Percentiles rank a stretch among this genome's conserved stretches.
phyloP scores from a whole-genome alignment of 2,888 invertebrate genomes.

The Drosophila quinaria region DNA sequence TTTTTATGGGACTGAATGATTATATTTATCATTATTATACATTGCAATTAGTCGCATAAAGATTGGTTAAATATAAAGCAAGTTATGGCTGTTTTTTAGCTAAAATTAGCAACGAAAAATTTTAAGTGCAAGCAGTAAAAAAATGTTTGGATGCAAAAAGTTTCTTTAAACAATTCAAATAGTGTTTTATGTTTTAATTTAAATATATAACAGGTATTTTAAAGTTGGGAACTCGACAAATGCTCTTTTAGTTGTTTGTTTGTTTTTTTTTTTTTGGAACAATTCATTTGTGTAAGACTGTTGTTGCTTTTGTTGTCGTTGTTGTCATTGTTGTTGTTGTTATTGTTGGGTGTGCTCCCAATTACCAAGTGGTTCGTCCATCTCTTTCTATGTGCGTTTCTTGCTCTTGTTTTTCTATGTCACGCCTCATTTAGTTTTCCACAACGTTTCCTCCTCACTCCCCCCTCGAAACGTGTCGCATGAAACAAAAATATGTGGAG shows the following conservation, averaged over 20 bases:
- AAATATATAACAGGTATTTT: background rate
- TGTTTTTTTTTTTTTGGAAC: conserved; percentile 24
- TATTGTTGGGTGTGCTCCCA: conserved; percentile 59
- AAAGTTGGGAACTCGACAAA: background rate
- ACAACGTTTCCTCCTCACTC: conserved; percentile 47
- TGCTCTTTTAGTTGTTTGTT: background rate
- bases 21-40: too few relatives aligned
- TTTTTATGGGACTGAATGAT: too few relatives aligned
- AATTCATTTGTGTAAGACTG: conserved; percentile 39
- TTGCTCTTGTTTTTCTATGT: conserved; percentile 65
- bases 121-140: too few relatives aligned
- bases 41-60: too few relatives aligned
- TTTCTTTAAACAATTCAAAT: too few relatives aligned
- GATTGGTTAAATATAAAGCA: too few relatives aligned
- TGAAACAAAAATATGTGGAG: conserved; percentile 45
- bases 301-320: conserved; percentile 15
- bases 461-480: conserved; percentile 26
- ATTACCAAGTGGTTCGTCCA: conserved; percentile 52
- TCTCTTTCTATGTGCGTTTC: conserved; percentile 34
- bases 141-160: too few relatives aligned
- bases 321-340: conserved; percentile 12
- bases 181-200: too few relatives aligned
- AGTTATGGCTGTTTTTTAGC: too few relatives aligned
- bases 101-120: too few relatives aligned
- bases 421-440: conserved; percentile 80